phyloP scores from a whole-genome alignment of 2,888 invertebrate genomes.

The Spodoptera exigua region DNA sequence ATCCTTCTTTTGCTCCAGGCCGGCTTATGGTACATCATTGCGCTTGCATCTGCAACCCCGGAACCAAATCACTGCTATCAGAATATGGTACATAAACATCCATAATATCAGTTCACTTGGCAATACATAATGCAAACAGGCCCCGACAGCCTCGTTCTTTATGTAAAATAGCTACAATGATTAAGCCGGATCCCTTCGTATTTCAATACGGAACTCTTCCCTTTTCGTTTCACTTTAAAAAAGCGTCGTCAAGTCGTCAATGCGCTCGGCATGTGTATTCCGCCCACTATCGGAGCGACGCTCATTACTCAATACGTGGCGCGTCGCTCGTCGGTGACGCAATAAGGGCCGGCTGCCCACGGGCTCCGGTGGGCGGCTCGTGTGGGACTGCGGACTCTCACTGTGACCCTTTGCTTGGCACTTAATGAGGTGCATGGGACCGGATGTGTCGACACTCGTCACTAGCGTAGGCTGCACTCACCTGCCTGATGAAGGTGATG shows the following conservation, averaged over 20 bases:
- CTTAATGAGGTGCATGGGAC: constrained; percentile 8
- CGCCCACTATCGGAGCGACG: constrained; percentile 12
- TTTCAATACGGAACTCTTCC: constrained; percentile 29
- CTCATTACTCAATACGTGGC: constrained; percentile 7
- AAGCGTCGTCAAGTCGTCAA: constrained; percentile 10
- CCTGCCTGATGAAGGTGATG: constrained; percentile 98
- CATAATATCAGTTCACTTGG: not conserved
- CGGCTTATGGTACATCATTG: too few species aligned
- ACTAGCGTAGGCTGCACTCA: constrained; percentile 67
- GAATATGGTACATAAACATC: too few species aligned
- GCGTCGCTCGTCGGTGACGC: constrained; percentile 12
- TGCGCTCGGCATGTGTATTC: constrained; percentile 23
- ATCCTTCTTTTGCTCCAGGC: too few species aligned
- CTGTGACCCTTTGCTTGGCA: constrained; percentile 4
- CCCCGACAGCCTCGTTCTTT: not conserved
- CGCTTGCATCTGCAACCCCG: too few species aligned
- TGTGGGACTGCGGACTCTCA: constrained; percentile 12
- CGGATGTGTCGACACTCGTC: constrained; percentile 6
- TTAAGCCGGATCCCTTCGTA: constrained; percentile 19
- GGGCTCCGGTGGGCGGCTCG: constrained; percentile 6
- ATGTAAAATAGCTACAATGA: constrained; percentile 33
- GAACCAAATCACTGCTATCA: too few species aligned
- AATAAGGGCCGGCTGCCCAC: constrained; percentile 23
- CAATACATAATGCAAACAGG: not conserved
- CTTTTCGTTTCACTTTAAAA: constrained; percentile 10